Conservation (phyloP, 2,797 vertebrate genomes). For the Otus scops region DNA sequence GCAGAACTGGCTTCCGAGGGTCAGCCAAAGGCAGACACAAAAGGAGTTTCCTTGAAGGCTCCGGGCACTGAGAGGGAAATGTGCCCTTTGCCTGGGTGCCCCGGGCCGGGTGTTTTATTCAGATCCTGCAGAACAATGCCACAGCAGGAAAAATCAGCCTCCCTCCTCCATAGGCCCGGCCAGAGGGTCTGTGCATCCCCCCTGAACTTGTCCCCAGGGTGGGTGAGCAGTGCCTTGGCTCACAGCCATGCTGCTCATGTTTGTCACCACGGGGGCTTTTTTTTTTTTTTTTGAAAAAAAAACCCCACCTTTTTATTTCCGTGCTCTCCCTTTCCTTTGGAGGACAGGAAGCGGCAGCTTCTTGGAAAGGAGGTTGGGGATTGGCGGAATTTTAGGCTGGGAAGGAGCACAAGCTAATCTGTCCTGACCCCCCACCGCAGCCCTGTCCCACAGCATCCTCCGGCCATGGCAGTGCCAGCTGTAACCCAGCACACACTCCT, state of each 20-base stretch:
- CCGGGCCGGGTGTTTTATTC: constrained; percentile 15
- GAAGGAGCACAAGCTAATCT: background rate
- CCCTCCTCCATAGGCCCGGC: background rate
- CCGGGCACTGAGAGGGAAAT: background rate
- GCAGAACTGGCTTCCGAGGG: background rate
- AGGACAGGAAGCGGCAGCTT: background rate
- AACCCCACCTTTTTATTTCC: background rate
- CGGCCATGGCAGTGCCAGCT: accelerated
- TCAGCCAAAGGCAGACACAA: background rate
- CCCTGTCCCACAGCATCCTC: background rate
- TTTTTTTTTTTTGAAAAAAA: background rate
- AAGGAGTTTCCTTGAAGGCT: background rate
- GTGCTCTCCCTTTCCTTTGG: background rate
- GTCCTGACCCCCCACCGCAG: background rate
- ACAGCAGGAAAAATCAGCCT: background rate
- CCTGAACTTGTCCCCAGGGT: background rate
- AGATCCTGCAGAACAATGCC: constrained; percentile 18
- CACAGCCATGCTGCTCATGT: background rate
- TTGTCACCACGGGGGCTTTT: constrained; percentile 11
- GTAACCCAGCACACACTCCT: accelerated
- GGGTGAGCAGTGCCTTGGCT: background rate
- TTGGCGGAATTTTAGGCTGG: background rate
- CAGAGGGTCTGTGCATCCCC: background rate
- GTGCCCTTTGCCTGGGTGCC: background rate
- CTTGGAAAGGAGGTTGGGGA: background rate